Evolutionary conservation across 2,797 vertebrate genomes (phyloP).

Genomic region (Tapirus indicus): DNA sequence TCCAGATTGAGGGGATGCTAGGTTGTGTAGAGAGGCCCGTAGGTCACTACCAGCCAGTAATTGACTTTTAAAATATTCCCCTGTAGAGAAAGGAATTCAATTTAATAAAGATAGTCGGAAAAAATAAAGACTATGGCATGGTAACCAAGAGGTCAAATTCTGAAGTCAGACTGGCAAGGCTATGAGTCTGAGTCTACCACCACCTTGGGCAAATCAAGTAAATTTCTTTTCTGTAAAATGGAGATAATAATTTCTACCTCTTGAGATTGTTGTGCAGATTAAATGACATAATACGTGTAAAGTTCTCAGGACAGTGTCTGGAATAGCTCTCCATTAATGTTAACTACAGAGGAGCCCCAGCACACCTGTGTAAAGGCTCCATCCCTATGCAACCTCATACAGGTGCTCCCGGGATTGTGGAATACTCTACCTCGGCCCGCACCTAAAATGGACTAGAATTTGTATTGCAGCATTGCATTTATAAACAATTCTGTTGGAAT

Average conservation of each 20-base stretch:
- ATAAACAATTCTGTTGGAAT: background rate
- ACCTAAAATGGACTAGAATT: background rate
- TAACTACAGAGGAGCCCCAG: background rate
- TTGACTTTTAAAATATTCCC: constrained; percentile 3
- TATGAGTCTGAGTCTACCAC: background rate
- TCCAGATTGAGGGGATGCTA: background rate
- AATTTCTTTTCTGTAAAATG: background rate
- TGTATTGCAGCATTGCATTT: background rate
- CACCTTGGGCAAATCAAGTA: background rate
- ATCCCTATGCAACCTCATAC: too few species aligned
- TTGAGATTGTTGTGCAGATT: background rate
- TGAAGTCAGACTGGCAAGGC: background rate
- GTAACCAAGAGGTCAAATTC: background rate
- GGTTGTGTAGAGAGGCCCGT: background rate
- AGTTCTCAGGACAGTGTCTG: background rate
- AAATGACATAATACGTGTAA: background rate
- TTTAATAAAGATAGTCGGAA: constrained; percentile 39
- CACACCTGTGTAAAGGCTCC: rapidly evolving
- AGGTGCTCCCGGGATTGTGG: too few species aligned
- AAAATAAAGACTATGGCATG: background rate
- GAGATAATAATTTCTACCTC: background rate
- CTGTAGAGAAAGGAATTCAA: background rate
- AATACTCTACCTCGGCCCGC: rapidly evolving
- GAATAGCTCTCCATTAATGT: background rate
- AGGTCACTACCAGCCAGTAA: constrained; percentile 6